Percentiles rank a stretch among this genome's conserved stretches.
Evolutionary conservation across 1,140 invertebrate genomes (phyloP).

Genomic region (Latrodectus geometricus): DNA sequence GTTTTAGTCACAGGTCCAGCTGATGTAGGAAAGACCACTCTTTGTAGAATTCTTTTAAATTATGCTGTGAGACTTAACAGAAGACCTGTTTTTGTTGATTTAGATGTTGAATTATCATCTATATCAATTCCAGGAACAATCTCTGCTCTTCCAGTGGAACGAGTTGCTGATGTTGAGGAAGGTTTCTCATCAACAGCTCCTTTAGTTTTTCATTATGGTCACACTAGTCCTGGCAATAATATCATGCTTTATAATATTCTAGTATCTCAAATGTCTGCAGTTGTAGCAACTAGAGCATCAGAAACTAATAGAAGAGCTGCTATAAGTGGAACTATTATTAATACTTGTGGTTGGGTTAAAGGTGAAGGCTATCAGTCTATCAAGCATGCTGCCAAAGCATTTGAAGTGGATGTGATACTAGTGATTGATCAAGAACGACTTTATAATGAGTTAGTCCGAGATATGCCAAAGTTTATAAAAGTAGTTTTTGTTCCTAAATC

Average conservation of each 20-base stretch:
- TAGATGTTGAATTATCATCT: constrained; percentile 86
- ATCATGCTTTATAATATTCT: constrained; percentile 87
- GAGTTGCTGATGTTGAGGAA: constrained; percentile 91
- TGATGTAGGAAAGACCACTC: constrained; percentile 96
- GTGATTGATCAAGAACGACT: constrained; percentile 97
- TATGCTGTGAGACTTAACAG: constrained; percentile 89
- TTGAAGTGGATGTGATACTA: constrained; percentile 95
- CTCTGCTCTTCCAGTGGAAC: constrained; percentile 84
- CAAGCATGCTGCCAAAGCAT: constrained; percentile 87
- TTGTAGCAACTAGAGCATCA: constrained; percentile 7
- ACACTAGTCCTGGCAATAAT: constrained; percentile 83
- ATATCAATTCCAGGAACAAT: constrained; percentile 94
- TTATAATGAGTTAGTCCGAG: constrained; percentile 92
- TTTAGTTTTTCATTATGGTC: constrained; percentile 93
- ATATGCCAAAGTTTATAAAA: constrained; percentile 93
- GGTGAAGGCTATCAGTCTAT: constrained; percentile 70
- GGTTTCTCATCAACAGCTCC: constrained; percentile 93
- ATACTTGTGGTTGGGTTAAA: constrained; percentile 95
- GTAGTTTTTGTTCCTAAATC: constrained; percentile 95
- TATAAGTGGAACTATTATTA: constrained; percentile 93
- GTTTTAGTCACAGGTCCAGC: constrained; percentile 84
- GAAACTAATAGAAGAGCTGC: constrained; percentile 61
- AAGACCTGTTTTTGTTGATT: constrained; percentile 89
- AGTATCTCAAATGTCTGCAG: constrained; percentile 81
- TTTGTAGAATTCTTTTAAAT: constrained; percentile 91